phyloP scores from a whole-genome alignment of 2,888 invertebrate species.

The Subacronicta megacephala region DNA sequence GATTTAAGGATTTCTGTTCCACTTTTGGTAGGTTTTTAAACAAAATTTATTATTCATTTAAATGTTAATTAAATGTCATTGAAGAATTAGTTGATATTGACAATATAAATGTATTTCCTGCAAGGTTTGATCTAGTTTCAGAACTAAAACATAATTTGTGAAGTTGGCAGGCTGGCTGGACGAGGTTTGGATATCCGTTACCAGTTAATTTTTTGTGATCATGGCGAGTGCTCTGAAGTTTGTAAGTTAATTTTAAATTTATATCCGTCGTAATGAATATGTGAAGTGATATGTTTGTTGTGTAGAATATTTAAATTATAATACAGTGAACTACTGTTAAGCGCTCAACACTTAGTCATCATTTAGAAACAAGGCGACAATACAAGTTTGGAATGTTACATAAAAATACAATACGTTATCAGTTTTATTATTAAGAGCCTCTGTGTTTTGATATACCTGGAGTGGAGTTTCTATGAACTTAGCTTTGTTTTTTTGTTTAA shows the following conservation, averaged over 20 bases:
- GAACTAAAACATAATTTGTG: slow-evolving; percentile 76
- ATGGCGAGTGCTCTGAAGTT: slow-evolving; percentile 66
- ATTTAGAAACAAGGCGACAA: slow-evolving; percentile 34
- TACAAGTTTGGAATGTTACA: slow-evolving; percentile 42
- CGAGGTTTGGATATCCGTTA: slow-evolving; percentile 52
- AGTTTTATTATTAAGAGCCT: slow-evolving; percentile 11
- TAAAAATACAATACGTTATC: slow-evolving; percentile 14
- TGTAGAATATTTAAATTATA: slow-evolving; percentile 13
- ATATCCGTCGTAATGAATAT: slow-evolving; percentile 25
- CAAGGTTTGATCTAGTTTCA: slow-evolving; percentile 81
- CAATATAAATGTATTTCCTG: slow-evolving; percentile 72
- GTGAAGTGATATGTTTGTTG: slow-evolving; percentile 9
- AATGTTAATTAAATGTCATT: slow-evolving; percentile 85
- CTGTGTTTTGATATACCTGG: no score
- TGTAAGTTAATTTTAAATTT: slow-evolving; percentile 66
- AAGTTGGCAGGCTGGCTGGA: slow-evolving; percentile 69
- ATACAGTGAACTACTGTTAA: slow-evolving; percentile 5
- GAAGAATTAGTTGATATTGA: slow-evolving; percentile 76
- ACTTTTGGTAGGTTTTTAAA: slow-evolving; percentile 81
- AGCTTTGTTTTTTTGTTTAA: no score
- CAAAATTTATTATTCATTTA: slow-evolving; percentile 82
- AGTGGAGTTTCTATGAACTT: no score
- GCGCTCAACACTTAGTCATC: slow-evolving; percentile 10
- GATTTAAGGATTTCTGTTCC: slow-evolving; percentile 81
- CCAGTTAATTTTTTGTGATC: slow-evolving; percentile 46